phyloP scores from a whole-genome alignment of 2,797 vertebrate genomes.

The Gallirallus australis region DNA sequence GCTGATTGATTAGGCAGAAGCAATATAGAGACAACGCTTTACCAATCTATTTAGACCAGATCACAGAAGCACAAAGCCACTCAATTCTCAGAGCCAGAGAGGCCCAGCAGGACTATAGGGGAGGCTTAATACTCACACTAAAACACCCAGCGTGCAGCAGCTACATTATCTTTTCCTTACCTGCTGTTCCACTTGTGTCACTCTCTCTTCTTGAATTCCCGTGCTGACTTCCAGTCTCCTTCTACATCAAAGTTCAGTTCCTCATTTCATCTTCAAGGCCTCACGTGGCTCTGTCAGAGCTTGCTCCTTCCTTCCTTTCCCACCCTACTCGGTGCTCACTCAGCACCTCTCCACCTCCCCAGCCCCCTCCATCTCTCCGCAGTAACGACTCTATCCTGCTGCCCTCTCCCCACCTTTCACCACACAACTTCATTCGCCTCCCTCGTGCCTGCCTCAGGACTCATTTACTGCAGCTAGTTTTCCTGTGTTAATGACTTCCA shows the following conservation, averaged over 20 bases:
- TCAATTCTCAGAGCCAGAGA: slow-evolving; percentile 25
- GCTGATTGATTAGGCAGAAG: slow-evolving; percentile 18
- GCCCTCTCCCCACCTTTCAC: not conserved
- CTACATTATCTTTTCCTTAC: slow-evolving; percentile 56
- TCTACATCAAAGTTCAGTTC: slow-evolving; percentile 56
- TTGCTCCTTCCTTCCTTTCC: not conserved
- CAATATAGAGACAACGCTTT: not conserved
- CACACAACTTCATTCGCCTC: not conserved
- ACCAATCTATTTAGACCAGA: slow-evolving; percentile 22
- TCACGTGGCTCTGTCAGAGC: slow-evolving; percentile 6
- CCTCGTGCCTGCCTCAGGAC: not conserved
- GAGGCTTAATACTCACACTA: slow-evolving; percentile 35
- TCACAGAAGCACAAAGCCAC: not conserved
- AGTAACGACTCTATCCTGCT: not conserved
- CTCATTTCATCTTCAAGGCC: slow-evolving; percentile 43
- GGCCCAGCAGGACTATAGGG: slow-evolving; percentile 5
- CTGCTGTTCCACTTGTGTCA: slow-evolving; percentile 70
- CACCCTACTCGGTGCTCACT: not conserved
- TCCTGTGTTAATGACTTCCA: slow-evolving; percentile 19
- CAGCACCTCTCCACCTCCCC: not conserved
- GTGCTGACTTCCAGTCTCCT: slow-evolving; percentile 37
- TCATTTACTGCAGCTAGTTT: slow-evolving; percentile 34
- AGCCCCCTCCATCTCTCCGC: not conserved
- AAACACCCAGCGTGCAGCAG: slow-evolving; percentile 27
- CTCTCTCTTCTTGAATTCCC: slow-evolving; percentile 4